These are phyloP conservation scores for Nanorana parkeri DNA, from an alignment of 2,113 vertebrate species.

Conservation along the genomic window DNA sequence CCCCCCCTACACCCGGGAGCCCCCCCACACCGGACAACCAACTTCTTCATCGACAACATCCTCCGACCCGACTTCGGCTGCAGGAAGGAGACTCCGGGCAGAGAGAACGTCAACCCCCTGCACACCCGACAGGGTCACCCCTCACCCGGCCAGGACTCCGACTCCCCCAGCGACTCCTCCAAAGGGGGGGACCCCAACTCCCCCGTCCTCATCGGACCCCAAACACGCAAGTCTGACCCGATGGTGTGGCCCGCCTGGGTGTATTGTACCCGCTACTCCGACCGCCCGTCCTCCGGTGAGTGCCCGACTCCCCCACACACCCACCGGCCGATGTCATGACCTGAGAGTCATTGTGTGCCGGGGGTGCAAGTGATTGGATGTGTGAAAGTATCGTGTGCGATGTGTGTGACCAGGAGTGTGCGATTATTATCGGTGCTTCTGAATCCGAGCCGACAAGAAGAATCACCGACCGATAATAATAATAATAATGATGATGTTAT, in stretches of 20 bases:
- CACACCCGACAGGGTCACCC: constrained; percentile 76
- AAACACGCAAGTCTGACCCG: constrained; percentile 78
- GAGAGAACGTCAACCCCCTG: constrained; percentile 84
- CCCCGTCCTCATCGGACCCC: constrained; percentile 77
- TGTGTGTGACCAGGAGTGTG: no score
- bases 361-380: no score
- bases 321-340: background rate
- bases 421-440: no score
- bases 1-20: constrained; percentile 80
- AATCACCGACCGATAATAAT: no score
- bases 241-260: constrained; percentile 97
- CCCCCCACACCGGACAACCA: constrained; percentile 87
- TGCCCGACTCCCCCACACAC: no score
- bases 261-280: constrained; percentile 96
- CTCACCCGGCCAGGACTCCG: constrained; percentile 82
- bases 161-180: constrained; percentile 86
- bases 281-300: constrained; percentile 98
- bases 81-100: constrained; percentile 84
- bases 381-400: no score
- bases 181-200: constrained; percentile 84
- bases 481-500: no score
- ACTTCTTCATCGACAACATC: constrained; percentile 97
- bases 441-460: no score
- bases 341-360: no score
- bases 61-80: constrained; percentile 94